Conservation (phyloP, 1,140 invertebrate genomes). For the Bombus sibiricus region DNA sequence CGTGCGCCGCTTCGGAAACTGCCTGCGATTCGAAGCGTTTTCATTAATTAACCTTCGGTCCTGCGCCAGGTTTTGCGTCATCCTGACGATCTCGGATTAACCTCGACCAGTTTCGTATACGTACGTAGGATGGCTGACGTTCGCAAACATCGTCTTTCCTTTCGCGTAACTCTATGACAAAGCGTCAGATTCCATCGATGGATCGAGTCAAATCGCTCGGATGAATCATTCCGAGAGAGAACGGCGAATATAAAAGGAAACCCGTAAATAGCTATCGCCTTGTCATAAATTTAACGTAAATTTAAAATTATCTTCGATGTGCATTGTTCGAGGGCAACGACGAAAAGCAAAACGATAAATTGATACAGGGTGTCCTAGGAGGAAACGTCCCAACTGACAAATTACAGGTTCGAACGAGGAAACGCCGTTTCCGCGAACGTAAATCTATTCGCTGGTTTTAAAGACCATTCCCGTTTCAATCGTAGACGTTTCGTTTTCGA, state of each 20-base stretch:
- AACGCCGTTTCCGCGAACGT: no score
- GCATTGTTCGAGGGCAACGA: neutral
- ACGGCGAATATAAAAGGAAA: neutral
- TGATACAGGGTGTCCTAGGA: neutral
- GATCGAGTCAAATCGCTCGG: neutral
- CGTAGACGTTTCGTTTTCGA: no score
- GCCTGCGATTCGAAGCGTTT: conserved; percentile 54
- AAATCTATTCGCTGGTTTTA: no score
- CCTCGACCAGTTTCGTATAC: neutral
- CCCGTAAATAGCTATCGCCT: no score
- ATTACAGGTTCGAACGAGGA: no score
- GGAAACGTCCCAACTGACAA: no score
- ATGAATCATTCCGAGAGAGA: neutral
- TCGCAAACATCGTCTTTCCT: neutral
- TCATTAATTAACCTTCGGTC: conserved; percentile 64
- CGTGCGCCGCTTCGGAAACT: conserved; percentile 37
- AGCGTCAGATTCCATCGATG: conserved; percentile 5
- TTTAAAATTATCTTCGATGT: no score
- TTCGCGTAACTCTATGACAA: neutral
- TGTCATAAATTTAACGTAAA: no score
- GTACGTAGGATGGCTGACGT: neutral
- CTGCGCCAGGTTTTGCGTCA: conserved; percentile 32
- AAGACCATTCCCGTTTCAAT: no score
- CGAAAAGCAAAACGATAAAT: neutral
- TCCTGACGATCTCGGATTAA: neutral